Percentiles rank a stretch among this genome's conserved stretches.
Evolutionary conservation across 2,113 vertebrate genomes (phyloP).

Genomic region (Nothoprocta pentlandii): DNA sequence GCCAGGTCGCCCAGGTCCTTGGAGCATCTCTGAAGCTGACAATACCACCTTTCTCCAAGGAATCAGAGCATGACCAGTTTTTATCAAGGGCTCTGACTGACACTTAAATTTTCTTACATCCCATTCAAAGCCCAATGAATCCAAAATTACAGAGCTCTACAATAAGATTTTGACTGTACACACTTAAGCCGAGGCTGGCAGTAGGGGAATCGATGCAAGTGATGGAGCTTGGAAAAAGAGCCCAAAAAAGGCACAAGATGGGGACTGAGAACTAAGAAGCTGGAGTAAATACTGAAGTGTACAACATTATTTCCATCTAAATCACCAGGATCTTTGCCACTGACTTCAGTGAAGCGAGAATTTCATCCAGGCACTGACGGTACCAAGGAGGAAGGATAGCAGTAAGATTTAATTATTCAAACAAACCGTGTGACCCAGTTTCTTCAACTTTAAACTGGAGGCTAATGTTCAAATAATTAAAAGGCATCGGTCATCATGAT

Average conservation of each 20-base stretch:
- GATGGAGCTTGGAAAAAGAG: neutral
- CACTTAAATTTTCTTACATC: neutral
- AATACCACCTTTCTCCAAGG: neutral
- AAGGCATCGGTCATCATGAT: neutral
- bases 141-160: neutral
- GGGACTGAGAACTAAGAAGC: neutral
- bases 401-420: neutral
- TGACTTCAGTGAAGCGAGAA: neutral
- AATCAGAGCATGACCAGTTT: neutral
- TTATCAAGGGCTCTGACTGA: neutral
- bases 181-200: rapidly evolving
- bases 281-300: neutral
- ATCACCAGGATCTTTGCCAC: neutral
- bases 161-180: neutral
- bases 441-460: neutral
- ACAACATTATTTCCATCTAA: neutral
- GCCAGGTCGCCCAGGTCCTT: neutral
- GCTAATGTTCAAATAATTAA: neutral
- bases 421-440: neutral
- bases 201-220: rapidly evolving
- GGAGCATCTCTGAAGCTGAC: rapidly evolving
- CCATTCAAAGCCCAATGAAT: neutral
- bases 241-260: neutral
- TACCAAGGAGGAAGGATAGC: neutral
- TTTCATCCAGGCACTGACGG: neutral